phyloP scores from a whole-genome alignment of 1,140 invertebrate species.

The Drosophila cardini region DNA sequence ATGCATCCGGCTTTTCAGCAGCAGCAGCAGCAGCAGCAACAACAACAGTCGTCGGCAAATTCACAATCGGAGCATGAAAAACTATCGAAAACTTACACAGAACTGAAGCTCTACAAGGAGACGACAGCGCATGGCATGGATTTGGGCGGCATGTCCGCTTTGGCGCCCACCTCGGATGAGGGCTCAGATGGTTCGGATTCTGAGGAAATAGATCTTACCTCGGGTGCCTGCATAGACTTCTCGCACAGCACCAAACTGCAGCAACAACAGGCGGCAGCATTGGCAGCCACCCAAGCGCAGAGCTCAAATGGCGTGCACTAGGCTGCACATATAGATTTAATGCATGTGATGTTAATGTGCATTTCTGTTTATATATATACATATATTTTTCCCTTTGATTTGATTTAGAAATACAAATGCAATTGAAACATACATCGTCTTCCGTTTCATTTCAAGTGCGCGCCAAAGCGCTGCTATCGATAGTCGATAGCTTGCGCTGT shows the following conservation, averaged over 20 bases:
- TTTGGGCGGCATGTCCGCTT: constrained; percentile 55
- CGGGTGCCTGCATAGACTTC: constrained; percentile 83
- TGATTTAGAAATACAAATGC: constrained; percentile 54
- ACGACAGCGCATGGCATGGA: constrained; percentile 57
- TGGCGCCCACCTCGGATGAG: constrained; percentile 64
- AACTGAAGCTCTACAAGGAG: constrained; percentile 83
- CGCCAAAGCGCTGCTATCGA: constrained; percentile 1
- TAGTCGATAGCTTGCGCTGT: not conserved
- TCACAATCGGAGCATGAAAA: constrained; percentile 57
- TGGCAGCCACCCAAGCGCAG: constrained; percentile 39
- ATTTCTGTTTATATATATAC: constrained; percentile 42
- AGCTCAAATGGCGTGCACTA: constrained; percentile 67
- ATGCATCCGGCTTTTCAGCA: constrained; percentile 84
- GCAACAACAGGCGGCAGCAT: constrained; percentile 32
- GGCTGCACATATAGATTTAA: constrained; percentile 12
- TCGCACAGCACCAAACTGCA: constrained; percentile 79
- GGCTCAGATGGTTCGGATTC: constrained; percentile 82
- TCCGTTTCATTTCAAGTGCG: constrained; percentile 20
- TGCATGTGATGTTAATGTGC: constrained; percentile 43
- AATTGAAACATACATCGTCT: constrained; percentile 29
- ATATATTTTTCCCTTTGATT: constrained; percentile 5
- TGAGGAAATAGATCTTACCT: constrained; percentile 83
- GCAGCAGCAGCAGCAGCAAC: constrained; percentile 63
- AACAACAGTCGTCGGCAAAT: constrained; percentile 35
- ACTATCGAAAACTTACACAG: constrained; percentile 79